These are phyloP conservation scores for Orientallactaga bullata DNA, from an alignment of 2,113 vertebrate species.

Conservation along the genomic window DNA sequence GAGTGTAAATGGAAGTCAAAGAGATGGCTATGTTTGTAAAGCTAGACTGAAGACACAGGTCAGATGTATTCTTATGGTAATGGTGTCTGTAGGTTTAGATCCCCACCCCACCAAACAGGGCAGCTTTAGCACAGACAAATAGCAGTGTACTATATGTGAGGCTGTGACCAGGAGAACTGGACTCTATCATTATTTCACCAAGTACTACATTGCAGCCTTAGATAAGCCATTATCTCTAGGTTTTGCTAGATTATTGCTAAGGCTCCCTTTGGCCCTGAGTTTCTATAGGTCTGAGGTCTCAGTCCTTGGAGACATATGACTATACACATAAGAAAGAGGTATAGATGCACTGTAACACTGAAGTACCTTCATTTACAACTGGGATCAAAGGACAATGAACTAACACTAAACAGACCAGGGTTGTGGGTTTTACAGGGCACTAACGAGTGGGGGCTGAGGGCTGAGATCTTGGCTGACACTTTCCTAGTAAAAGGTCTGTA, in stretches of 20 bases:
- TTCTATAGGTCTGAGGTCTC: not conserved
- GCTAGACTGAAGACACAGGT: not conserved
- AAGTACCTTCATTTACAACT: not conserved
- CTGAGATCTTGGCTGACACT: not conserved
- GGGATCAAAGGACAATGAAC: not conserved
- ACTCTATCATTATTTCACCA: not conserved
- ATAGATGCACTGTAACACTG: not conserved
- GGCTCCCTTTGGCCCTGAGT: not conserved
- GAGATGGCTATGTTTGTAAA: not conserved
- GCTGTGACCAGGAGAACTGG: not conserved
- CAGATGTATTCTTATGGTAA: not conserved
- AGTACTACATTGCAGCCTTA: not conserved
- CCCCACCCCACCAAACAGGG: no score
- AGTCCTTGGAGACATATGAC: not conserved
- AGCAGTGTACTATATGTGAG: not conserved
- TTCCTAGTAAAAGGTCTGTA: not conserved
- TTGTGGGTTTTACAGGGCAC: not conserved
- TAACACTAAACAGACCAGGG: not conserved
- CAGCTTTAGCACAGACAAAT: not conserved
- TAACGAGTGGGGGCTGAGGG: no score
- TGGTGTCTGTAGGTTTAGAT: not conserved
- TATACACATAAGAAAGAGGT: not conserved
- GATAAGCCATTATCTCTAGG: not conserved
- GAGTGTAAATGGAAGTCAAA: conserved; percentile 14
- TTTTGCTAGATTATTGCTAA: not conserved